Evolutionary conservation across 2,888 invertebrate genomes (phyloP).

Genomic region (Xestia ashworthii): DNA sequence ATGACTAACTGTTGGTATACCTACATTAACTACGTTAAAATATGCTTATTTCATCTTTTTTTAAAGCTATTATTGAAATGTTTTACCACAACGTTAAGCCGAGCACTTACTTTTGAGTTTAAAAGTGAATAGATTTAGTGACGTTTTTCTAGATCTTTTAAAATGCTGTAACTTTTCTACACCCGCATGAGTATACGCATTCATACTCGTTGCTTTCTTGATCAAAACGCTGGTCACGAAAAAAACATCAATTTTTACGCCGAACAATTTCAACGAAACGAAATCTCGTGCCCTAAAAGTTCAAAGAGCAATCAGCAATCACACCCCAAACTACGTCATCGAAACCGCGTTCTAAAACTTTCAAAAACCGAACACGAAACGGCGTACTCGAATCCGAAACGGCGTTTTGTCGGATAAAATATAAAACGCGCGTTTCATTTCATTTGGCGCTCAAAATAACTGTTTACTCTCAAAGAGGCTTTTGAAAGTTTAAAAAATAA

Average conservation of each 20-base stretch:
- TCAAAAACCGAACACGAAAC: slow-evolving; percentile 45
- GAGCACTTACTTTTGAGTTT: not conserved
- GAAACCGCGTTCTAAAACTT: slow-evolving; percentile 50
- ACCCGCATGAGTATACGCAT: slow-evolving; percentile 5
- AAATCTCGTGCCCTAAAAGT: slow-evolving; percentile 29
- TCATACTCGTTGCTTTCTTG: not conserved
- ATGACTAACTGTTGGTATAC: no score
- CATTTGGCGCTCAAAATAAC: slow-evolving; percentile 59
- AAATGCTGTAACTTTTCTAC: not conserved
- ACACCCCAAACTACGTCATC: slow-evolving; percentile 42
- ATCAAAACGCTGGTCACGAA: slow-evolving; percentile 36
- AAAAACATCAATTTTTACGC: slow-evolving; percentile 25
- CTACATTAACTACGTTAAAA: not conserved
- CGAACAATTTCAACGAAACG: slow-evolving; percentile 35
- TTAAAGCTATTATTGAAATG: not conserved
- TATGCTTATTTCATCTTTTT: not conserved
- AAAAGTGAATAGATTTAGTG: not conserved
- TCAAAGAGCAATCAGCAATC: slow-evolving; percentile 46
- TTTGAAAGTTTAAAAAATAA: slow-evolving; percentile 67
- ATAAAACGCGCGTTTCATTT: slow-evolving; percentile 49
- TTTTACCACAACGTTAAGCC: not conserved
- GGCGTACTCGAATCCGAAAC: slow-evolving; percentile 36
- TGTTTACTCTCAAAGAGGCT: slow-evolving; percentile 60
- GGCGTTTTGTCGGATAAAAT: slow-evolving; percentile 51
- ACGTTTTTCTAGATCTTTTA: not conserved